Percentiles rank a stretch among this genome's conserved stretches.
These are phyloP conservation scores for Poecile montanus DNA, from an alignment of 2,797 vertebrate species.

Conservation along the genomic window DNA sequence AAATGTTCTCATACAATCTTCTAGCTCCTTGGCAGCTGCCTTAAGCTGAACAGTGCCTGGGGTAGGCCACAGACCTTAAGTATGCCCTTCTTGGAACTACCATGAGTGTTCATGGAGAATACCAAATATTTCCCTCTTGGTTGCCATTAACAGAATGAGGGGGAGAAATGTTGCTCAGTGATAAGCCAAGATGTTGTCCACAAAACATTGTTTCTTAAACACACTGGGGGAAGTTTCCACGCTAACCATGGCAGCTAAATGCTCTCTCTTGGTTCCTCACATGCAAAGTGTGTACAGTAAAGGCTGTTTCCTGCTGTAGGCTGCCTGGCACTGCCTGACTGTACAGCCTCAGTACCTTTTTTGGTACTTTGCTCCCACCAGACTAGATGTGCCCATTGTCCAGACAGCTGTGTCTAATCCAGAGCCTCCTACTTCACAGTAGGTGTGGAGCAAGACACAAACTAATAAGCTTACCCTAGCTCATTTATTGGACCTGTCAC, in stretches of 20 bases:
- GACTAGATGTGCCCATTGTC: background rate
- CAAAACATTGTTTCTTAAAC: background rate
- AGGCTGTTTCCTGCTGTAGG: background rate
- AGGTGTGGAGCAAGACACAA: background rate
- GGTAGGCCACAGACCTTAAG: background rate
- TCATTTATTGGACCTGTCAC: background rate
- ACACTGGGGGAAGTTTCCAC: background rate
- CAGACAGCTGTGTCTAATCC: background rate
- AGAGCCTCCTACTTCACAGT: background rate
- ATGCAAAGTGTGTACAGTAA: background rate
- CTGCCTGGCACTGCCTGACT: background rate
- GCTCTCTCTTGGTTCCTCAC: background rate
- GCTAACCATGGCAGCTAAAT: background rate
- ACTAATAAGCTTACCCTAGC: background rate
- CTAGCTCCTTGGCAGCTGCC: background rate
- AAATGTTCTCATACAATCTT: background rate
- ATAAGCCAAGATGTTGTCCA: background rate
- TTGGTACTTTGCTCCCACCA: background rate
- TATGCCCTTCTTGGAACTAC: background rate
- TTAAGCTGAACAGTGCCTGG: background rate
- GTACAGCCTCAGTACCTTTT: background rate
- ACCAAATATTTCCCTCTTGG: background rate
- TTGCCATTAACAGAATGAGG: background rate
- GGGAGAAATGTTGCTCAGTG: background rate
- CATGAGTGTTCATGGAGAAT: background rate